A percentile compares a stretch with the other conserved stretches of the same genome.
Evolutionary conservation across 2,888 invertebrate genomes (phyloP).

Genomic region (Beris chalybata): DNA sequence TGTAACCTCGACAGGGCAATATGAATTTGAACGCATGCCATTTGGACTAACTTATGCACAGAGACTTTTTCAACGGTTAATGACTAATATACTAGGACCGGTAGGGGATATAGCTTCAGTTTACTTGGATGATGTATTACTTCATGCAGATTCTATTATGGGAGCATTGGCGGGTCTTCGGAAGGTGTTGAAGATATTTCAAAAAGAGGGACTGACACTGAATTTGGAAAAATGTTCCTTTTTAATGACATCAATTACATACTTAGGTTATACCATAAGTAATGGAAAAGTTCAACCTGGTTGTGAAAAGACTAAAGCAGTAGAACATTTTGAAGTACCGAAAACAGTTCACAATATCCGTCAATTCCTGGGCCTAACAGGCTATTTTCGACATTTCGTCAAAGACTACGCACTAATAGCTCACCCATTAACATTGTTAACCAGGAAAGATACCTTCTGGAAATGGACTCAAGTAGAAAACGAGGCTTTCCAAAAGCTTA

Average conservation of each 20-base stretch:
- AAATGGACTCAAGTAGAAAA: too few relatives aligned
- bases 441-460: too few relatives aligned
- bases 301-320: not conserved
- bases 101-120: not conserved
- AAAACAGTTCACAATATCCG: too few relatives aligned
- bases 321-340: not conserved
- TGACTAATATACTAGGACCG: not conserved
- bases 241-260: not conserved
- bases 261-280: not conserved
- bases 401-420: too few relatives aligned
- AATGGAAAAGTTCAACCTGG: not conserved
- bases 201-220: not conserved
- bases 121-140: not conserved
- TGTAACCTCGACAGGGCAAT: too few relatives aligned
- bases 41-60: not conserved
- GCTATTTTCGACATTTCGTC: too few relatives aligned
- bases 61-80: not conserved
- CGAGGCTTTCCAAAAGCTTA: too few relatives aligned
- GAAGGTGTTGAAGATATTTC: not conserved
- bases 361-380: too few relatives aligned
- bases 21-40: too few relatives aligned
- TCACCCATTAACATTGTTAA: too few relatives aligned
- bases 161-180: not conserved
- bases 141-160: not conserved
- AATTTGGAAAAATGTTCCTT: constrained; percentile 3